Evolutionary conservation across 1,140 invertebrate genomes (phyloP).

Genomic region (Thrips palmi): DNA sequence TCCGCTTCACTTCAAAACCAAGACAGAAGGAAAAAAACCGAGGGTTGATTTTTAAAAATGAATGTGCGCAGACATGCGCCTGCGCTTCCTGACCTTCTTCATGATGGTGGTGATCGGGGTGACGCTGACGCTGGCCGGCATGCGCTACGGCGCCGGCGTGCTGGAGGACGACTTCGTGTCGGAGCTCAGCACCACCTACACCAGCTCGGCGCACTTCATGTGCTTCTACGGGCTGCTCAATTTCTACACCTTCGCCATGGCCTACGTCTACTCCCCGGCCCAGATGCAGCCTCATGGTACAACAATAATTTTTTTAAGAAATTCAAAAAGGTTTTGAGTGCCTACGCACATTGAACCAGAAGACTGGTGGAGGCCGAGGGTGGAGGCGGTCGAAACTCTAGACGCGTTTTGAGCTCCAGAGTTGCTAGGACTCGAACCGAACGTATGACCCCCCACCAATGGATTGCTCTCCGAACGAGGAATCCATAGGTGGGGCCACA

Average conservation of each 20-base stretch:
- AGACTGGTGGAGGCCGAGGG: no score
- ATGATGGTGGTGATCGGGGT: constrained; percentile 70
- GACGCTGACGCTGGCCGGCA: constrained; percentile 53
- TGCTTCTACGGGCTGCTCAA: constrained; percentile 88
- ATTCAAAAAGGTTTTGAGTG: no score
- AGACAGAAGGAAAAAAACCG: background rate
- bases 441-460: no score
- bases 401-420: no score
- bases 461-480: no score
- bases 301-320: no score
- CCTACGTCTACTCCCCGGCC: constrained; percentile 83
- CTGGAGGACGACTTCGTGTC: constrained; percentile 88
- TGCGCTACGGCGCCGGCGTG: constrained; percentile 71
- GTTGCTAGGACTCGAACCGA: no score
- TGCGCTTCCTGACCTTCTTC: constrained; percentile 77
- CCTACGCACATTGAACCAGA: no score
- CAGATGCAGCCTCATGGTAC: no score
- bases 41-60: background rate
- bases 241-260: constrained; percentile 85
- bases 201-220: constrained; percentile 86
- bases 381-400: no score
- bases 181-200: constrained; percentile 65
- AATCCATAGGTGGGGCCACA: no score
- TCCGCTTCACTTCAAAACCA: background rate
- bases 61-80: constrained; percentile 53